A percentile compares a stretch with the other conserved stretches of the same genome.
Conservation (phyloP, 2,888 invertebrate genomes). For the Scaptomyza cyrtandrae region DNA sequence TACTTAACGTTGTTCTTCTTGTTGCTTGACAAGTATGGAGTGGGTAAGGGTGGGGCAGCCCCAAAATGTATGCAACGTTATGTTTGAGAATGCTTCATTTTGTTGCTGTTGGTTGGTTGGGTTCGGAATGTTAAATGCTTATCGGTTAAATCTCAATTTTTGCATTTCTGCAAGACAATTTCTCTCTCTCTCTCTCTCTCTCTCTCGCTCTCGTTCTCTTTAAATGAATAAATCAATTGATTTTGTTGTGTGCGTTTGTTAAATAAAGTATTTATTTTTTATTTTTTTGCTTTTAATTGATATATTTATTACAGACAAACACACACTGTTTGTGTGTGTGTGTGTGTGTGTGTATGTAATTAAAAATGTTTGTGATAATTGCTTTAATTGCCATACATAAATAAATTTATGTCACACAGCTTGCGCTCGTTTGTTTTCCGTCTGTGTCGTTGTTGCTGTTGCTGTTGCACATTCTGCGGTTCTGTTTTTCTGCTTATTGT, state of each 20-base stretch:
- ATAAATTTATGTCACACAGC: conserved; percentile 61
- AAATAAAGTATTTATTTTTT: conserved; percentile 12
- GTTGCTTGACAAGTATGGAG: background rate
- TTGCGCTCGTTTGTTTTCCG: conserved; percentile 10
- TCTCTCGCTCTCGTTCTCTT: no score
- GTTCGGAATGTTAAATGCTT: background rate
- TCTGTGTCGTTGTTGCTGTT: background rate
- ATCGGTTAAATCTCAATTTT: background rate
- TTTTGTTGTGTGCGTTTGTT: conserved; percentile 21
- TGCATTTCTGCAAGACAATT: conserved; percentile 5
- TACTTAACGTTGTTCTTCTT: conserved; percentile 29
- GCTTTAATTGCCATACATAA: conserved; percentile 66
- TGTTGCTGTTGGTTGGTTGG: conserved; percentile 18
- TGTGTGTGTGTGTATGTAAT: conserved; percentile 5
- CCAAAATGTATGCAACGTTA: conserved; percentile 29
- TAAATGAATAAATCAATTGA: conserved; percentile 64
- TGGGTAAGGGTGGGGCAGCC: background rate
- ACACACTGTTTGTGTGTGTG: conserved; percentile 17
- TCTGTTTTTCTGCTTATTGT: conserved; percentile 4
- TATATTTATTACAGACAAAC: conserved; percentile 39
- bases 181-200: background rate
- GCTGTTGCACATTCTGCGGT: conserved; percentile 5
- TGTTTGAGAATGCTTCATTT: conserved; percentile 8
- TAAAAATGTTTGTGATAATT: conserved; percentile 48
- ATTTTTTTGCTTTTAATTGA: conserved; percentile 52